phyloP scores from a whole-genome alignment of 1,140 invertebrate genomes.

The Neodiprion virginianus region DNA sequence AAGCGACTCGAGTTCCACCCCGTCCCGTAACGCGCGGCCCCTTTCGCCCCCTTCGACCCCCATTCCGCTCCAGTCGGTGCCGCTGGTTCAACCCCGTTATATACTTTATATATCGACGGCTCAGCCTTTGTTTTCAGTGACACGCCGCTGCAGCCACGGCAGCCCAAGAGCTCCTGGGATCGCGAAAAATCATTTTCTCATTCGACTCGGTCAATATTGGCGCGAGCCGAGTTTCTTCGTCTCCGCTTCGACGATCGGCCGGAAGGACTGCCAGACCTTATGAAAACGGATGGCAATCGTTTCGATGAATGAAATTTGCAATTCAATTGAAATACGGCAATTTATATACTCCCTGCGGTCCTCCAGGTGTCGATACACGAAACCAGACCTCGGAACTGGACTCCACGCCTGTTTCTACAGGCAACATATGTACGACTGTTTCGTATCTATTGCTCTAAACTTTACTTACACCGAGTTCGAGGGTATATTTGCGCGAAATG shows the following conservation, averaged over 20 bases:
- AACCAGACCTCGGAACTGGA: no score
- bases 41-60: not conserved
- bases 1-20: not conserved
- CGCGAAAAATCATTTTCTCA: constrained; percentile 19
- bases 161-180: not conserved
- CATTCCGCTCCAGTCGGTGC: constrained; percentile 5
- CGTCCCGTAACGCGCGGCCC: not conserved
- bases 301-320: constrained; percentile 10
- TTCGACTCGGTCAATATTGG: constrained; percentile 9
- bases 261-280: not conserved
- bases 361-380: no score
- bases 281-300: constrained; percentile 10
- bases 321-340: constrained; percentile 10
- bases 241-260: not conserved
- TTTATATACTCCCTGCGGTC: constrained; percentile 8
- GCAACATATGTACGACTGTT: no score
- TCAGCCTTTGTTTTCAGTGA: constrained; percentile 17
- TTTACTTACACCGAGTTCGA: no score
- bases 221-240: not conserved
- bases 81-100: constrained; percentile 11
- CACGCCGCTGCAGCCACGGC: constrained; percentile 17
- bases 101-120: constrained; percentile 11
- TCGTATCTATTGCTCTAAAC: no score
- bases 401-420: no score
- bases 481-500: no score